Base-by-base conservation (phyloP, 2,888 invertebrate species). In the Lepidonotus clava region DNA sequence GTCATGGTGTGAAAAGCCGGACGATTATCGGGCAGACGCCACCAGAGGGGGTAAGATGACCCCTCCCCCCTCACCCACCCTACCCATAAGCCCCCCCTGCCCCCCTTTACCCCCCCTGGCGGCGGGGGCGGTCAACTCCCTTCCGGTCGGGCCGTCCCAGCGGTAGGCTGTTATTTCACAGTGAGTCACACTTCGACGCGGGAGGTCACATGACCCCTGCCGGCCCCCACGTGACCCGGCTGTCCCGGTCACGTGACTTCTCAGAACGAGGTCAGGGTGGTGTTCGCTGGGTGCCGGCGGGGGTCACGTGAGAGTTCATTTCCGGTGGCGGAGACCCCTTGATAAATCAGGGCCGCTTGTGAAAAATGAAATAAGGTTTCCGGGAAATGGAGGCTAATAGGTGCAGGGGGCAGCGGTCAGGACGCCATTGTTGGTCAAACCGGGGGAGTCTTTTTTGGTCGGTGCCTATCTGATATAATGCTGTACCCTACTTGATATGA, bases 131-230 rank as follows among this genome's bases (percentile, higher is more conserved):
- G 61, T 28, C 61, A 61, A 11, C 28, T 24, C 61, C 11, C 28
- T 61, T 61, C 61, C 61, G 61, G 28, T 32, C 61, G 2, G 28
- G 11, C 1, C 61, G 24, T 61, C 61, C 61, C 61, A 28, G 61
- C 24, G 61, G 61, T 61, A 4, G 61, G 61, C 28, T 61, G 61
- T 61, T 61, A 61, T 61, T 61, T 61, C 61, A 61, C 28, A 61
- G 32, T 61, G 61, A 61, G 61, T 61, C 61, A 61, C 61, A 61
- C 61, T 61, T 24, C 61, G 5, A 28, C n/a, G 2, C 28, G 61
- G 61, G 28, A 28, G 61, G 61, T 61, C 61, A 61, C 28, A 14
- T 61, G 61, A 61, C n/a, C n/a, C 61, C 61, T 28, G 24, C 28
- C 61, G 5, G n/a, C 61, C 21, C 28, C 28, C 61, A 61, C 61